phyloP scores from a whole-genome alignment of 2,888 invertebrate genomes.

The Pherbina coryleti region DNA sequence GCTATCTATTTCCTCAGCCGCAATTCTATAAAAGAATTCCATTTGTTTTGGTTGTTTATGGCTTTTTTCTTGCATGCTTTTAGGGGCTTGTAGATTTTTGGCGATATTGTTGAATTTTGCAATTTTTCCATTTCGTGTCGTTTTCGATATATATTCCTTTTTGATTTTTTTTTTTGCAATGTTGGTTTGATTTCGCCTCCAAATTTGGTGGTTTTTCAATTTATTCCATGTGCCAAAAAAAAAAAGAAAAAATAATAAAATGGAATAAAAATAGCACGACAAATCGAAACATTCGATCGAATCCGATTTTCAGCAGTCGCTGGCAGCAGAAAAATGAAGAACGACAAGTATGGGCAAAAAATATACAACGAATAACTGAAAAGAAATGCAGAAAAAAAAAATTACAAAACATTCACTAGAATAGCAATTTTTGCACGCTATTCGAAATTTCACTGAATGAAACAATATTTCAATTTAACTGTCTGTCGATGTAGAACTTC shows the following conservation, averaged over 20 bases:
- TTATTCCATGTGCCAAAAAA: conserved; percentile 24
- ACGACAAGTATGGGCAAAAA: neutral
- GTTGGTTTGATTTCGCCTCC: conserved; percentile 6
- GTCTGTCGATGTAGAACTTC: conserved; percentile 26
- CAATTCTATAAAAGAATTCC: neutral
- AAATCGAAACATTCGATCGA: conserved; percentile 25
- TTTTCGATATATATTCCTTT: neutral
- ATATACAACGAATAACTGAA: neutral
- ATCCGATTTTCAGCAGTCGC: conserved; percentile 5
- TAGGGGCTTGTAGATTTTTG: conserved; percentile 8
- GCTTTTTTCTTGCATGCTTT: neutral
- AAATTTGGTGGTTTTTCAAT: conserved; percentile 34
- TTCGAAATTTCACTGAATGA: conserved; percentile 21
- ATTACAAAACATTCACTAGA: neutral
- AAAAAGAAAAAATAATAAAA: neutral
- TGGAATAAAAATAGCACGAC: neutral
- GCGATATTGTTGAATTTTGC: neutral
- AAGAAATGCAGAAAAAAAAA: neutral
- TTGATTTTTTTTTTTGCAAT: neutral
- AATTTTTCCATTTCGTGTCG: conserved; percentile 2
- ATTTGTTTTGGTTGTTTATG: neutral
- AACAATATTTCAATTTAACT: conserved; percentile 36
- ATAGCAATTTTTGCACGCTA: conserved; percentile 17
- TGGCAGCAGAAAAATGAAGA: conserved; percentile 1
- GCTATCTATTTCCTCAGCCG: neutral